Evolutionary conservation across 2,888 invertebrate genomes (phyloP).

Genomic region (Noctua janthe): DNA sequence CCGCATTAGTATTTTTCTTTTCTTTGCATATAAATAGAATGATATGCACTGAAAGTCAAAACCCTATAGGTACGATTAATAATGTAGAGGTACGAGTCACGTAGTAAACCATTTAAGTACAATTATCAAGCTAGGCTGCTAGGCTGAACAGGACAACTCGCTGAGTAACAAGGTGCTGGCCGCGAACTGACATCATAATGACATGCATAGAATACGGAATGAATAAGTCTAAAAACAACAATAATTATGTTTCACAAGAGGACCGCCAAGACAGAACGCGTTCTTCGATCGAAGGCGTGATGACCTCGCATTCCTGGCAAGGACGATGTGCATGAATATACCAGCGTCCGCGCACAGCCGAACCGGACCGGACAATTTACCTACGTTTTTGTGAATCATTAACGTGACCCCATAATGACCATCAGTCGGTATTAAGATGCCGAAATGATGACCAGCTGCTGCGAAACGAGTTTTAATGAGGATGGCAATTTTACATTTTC

Average conservation of each 20-base stretch:
- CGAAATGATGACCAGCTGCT: constrained; percentile 61
- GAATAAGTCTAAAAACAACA: constrained; percentile 79
- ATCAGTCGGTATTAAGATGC: constrained; percentile 59
- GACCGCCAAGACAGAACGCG: constrained; percentile 82
- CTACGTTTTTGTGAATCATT: constrained; percentile 67
- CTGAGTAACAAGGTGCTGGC: constrained; percentile 74
- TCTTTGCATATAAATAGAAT: constrained; percentile 15
- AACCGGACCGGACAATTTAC: constrained; percentile 67
- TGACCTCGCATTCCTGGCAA: constrained; percentile 90
- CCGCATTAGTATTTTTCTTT: not conserved
- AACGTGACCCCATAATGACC: constrained; percentile 63
- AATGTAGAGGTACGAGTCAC: constrained; percentile 35
- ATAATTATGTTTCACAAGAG: constrained; percentile 85
- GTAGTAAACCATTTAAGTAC: constrained; percentile 59
- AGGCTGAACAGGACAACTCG: constrained; percentile 62
- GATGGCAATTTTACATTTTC: constrained; percentile 52
- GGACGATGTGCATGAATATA: constrained; percentile 85
- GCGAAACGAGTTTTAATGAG: constrained; percentile 56
- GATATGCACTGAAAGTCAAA: constrained; percentile 33
- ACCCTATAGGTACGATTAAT: constrained; percentile 15
- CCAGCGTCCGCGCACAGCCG: constrained; percentile 62
- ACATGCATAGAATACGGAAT: constrained; percentile 84
- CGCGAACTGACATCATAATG: constrained; percentile 79
- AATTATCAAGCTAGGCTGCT: constrained; percentile 61
- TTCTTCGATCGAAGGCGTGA: constrained; percentile 83